Conservation (phyloP, 1,140 invertebrate genomes). For the Matsumurasca onukii region DNA sequence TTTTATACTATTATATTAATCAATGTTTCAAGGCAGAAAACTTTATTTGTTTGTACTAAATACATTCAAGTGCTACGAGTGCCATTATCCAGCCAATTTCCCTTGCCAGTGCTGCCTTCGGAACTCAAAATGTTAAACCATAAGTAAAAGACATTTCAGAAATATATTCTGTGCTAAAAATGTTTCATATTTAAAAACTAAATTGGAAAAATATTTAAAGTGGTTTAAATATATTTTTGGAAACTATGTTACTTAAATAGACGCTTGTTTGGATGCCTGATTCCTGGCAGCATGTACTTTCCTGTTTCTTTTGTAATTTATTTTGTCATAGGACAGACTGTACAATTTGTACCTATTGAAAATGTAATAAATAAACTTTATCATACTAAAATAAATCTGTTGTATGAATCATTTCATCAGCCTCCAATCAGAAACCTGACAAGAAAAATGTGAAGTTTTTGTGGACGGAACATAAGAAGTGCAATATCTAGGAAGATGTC, state of each 20-base stretch:
- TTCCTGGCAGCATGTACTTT: conserved; percentile 12
- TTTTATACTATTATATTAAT: neutral
- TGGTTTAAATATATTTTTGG: no score
- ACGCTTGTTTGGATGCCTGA: no score
- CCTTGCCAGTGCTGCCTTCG: conserved; percentile 23
- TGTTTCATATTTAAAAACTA: no score
- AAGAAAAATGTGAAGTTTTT: neutral
- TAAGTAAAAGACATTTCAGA: no score
- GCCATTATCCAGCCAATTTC: conserved; percentile 1
- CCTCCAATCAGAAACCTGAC: neutral
- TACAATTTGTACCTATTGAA: neutral
- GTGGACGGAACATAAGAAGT: neutral
- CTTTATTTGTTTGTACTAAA: neutral
- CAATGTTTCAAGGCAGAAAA: neutral
- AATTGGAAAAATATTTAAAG: no score
- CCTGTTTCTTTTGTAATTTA: neutral
- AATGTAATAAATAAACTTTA: conserved; percentile 16
- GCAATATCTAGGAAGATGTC: no score
- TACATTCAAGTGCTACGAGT: neutral
- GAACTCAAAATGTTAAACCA: no score
- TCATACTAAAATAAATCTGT: neutral
- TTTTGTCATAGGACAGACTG: conserved; percentile 3
- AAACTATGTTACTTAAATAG: no score
- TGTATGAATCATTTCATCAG: neutral
- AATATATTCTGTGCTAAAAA: no score